These are phyloP conservation scores for Borostomias antarcticus DNA, from an alignment of 2,797 vertebrate species.

Conservation along the genomic window DNA sequence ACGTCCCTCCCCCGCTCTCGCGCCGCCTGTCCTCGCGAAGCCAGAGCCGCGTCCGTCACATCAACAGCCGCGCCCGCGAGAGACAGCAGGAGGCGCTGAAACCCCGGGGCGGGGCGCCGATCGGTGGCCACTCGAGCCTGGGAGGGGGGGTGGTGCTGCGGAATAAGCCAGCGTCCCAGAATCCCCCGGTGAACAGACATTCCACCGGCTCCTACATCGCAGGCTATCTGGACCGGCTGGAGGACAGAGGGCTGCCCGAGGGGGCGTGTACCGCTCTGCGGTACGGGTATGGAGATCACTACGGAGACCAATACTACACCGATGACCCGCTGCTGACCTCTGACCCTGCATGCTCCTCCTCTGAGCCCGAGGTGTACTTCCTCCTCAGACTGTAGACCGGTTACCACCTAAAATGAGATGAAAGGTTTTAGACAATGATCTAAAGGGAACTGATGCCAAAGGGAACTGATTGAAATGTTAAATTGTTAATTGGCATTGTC, in stretches of 20 bases:
- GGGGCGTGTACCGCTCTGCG: slow-evolving; percentile 82
- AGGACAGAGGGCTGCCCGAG: slow-evolving; percentile 87
- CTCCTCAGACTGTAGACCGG: slow-evolving; percentile 87
- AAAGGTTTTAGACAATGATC: not conserved
- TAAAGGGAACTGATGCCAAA: slow-evolving; percentile 11
- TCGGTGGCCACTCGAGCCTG: slow-evolving; percentile 30
- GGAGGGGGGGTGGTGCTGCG: slow-evolving; percentile 84
- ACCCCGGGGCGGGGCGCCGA: slow-evolving; percentile 55
- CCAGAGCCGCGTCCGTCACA: slow-evolving; percentile 95
- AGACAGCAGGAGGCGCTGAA: slow-evolving; percentile 90
- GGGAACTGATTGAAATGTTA: slow-evolving; percentile 14
- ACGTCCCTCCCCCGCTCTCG: slow-evolving; percentile 82
- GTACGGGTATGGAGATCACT: slow-evolving; percentile 72
- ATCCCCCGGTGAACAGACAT: slow-evolving; percentile 82
- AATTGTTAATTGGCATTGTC: slow-evolving; percentile 8
- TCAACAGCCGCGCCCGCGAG: slow-evolving; percentile 92
- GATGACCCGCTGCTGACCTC: slow-evolving; percentile 71
- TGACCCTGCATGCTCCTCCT: slow-evolving; percentile 69
- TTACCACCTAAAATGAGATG: slow-evolving; percentile 16
- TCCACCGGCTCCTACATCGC: slow-evolving; percentile 95
- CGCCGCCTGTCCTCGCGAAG: slow-evolving; percentile 93
- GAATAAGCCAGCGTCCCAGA: slow-evolving; percentile 75
- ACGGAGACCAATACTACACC: slow-evolving; percentile 70
- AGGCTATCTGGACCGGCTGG: slow-evolving; percentile 82
- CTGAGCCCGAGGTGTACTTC: slow-evolving; percentile 96